A percentile compares a stretch with the other conserved stretches of the same genome.
Conservation (phyloP, 2,888 invertebrate species). For the Eledone cirrhosa region DNA sequence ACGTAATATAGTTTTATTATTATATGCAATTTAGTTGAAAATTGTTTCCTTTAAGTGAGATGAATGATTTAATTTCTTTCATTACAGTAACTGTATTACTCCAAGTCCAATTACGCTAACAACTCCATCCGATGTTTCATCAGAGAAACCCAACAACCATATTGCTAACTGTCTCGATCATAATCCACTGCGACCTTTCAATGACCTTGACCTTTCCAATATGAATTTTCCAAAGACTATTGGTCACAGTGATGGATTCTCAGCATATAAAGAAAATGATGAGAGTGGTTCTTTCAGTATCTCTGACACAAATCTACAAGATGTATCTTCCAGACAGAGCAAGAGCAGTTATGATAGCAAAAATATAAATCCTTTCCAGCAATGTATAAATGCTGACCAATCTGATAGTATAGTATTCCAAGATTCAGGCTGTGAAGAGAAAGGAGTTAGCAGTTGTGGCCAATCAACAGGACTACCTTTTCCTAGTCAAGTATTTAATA, state of each 20-base stretch:
- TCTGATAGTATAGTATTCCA: conserved; percentile 70
- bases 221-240: background rate
- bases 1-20: too few relatives aligned
- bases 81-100: conserved; percentile 42
- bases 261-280: conserved; percentile 18
- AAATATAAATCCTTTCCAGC: too few relatives aligned
- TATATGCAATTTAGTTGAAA: too few relatives aligned
- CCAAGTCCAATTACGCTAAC: conserved; percentile 38
- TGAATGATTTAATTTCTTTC: background rate
- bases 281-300: conserved; percentile 40
- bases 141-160: background rate
- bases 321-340: too few relatives aligned
- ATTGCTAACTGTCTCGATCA: background rate
- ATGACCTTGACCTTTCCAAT: background rate
- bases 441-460: too few relatives aligned
- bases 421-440: conserved; percentile 57
- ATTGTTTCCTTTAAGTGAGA: too few relatives aligned
- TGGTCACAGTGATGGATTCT: background rate
- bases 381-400: conserved; percentile 51
- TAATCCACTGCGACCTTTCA: conserved; percentile 7
- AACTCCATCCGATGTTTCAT: background rate
- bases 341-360: too few relatives aligned
- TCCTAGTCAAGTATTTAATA: too few relatives aligned
- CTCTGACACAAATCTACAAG: background rate
- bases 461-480: too few relatives aligned